Evolutionary conservation across 2,113 vertebrate genomes (phyloP).

Genomic region (Silurus glanis): DNA sequence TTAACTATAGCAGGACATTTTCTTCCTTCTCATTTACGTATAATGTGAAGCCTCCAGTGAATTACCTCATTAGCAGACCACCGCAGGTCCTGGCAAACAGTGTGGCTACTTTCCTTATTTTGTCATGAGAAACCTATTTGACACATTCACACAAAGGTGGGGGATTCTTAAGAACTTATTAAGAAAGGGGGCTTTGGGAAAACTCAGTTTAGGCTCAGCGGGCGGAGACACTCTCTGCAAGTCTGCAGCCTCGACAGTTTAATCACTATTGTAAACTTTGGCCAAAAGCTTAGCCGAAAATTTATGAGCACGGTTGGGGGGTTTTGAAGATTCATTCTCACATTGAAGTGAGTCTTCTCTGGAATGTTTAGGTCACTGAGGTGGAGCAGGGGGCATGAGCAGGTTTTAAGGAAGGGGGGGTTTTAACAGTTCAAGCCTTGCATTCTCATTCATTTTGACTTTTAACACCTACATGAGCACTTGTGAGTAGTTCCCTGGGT

Average conservation of each 20-base stretch:
- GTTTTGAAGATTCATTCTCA: conserved; percentile 23
- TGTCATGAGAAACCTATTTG: conserved; percentile 15
- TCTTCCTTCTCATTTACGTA: not conserved
- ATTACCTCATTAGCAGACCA: not conserved
- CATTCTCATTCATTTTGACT: conserved; percentile 4
- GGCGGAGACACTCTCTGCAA: conserved; percentile 10
- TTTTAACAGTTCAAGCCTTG: not conserved
- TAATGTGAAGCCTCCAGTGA: conserved; percentile 1
- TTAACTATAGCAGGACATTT: conserved; percentile 7
- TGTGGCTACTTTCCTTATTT: not conserved
- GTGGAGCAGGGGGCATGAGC: not conserved
- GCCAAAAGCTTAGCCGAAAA: conserved; percentile 18
- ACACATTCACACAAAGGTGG: conserved; percentile 26
- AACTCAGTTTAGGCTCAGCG: not conserved
- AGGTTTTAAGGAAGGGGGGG: not conserved
- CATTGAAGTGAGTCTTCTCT: conserved; percentile 30
- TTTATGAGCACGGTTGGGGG: conserved; percentile 29
- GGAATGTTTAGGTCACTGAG: conserved; percentile 28
- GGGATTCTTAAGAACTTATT: conserved; percentile 4
- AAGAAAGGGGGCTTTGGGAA: conserved; percentile 10
- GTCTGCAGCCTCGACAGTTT: conserved; percentile 21
- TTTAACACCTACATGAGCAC: not conserved
- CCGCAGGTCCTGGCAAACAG: not conserved
- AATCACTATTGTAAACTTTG: conserved; percentile 33
- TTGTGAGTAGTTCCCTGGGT: not conserved